Percentiles rank a stretch among this genome's conserved stretches.
These are phyloP conservation scores for Hydrotaea cyrtoneurina DNA, from an alignment of 2,888 invertebrate genomes.

Conservation along the genomic window DNA sequence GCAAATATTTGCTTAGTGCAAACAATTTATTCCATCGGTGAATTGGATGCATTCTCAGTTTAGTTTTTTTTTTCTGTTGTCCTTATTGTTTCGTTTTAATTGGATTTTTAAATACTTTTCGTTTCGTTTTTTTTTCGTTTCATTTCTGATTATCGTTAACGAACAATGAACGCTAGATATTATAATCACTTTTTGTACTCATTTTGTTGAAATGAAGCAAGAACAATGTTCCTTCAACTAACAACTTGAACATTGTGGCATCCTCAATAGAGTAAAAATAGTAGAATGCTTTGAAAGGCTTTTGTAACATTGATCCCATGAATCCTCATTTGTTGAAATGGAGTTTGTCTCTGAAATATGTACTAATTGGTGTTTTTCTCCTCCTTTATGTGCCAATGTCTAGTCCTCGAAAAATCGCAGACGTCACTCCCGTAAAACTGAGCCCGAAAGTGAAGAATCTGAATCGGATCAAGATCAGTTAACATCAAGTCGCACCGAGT, in stretches of 20 bases:
- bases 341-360: neutral
- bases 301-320: slow-evolving; percentile 64
- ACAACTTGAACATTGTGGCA: slow-evolving; percentile 15
- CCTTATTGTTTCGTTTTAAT: neutral
- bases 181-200: slow-evolving; percentile 61
- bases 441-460: slow-evolving; percentile 87
- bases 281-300: slow-evolving; percentile 55
- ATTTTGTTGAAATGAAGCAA: slow-evolving; percentile 17
- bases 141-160: neutral
- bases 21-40: neutral
- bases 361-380: slow-evolving; percentile 54
- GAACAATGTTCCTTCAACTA: neutral
- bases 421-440: slow-evolving; percentile 84
- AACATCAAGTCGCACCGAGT: slow-evolving; percentile 88
- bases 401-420: slow-evolving; percentile 83
- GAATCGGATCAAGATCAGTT: slow-evolving; percentile 88
- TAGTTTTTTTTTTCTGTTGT: neutral
- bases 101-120: neutral
- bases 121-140: neutral
- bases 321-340: slow-evolving; percentile 51
- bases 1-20: neutral
- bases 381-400: slow-evolving; percentile 55
- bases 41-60: neutral
- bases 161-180: slow-evolving; percentile 68
- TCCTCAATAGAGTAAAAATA: neutral